These are phyloP conservation scores for Agelas oroides DNA, from an alignment of 37 sponge, comb jelly and placozoan species.

Conservation along the genomic window DNA sequence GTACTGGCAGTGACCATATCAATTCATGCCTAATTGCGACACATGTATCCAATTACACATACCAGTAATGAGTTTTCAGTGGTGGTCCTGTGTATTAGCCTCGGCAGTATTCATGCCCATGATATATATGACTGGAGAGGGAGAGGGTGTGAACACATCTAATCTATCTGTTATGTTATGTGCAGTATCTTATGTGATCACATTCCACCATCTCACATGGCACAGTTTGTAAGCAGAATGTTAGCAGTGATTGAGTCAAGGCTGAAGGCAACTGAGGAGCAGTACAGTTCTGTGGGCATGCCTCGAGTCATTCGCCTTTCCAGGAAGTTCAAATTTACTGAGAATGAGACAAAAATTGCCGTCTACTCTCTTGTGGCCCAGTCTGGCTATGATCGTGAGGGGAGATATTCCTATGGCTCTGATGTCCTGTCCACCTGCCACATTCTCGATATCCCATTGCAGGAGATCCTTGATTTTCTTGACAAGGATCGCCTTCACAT, in stretches of 20 bases:
- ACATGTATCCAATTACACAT: too few relatives aligned
- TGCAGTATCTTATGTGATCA: too few relatives aligned
- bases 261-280: constrained; percentile 57
- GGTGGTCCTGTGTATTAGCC: too few relatives aligned
- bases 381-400: constrained; percentile 15
- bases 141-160: too few relatives aligned
- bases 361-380: constrained; percentile 27
- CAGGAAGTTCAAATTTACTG: constrained; percentile 60
- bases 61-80: too few relatives aligned
- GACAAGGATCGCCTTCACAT: constrained; percentile 62
- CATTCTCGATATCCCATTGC: constrained; percentile 21
- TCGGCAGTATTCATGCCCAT: too few relatives aligned
- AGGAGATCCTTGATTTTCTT: constrained; percentile 47
- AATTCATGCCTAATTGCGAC: too few relatives aligned
- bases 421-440: constrained; percentile 19
- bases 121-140: too few relatives aligned
- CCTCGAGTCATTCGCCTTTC: constrained; percentile 74
- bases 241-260: constrained; percentile 16
- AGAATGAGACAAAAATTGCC: constrained; percentile 56
- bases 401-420: neutral
- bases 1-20: too few relatives aligned
- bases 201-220: too few relatives aligned
- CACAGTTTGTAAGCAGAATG: constrained; percentile 49
- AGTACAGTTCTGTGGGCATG: constrained; percentile 49
- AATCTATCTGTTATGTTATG: too few relatives aligned